Base-by-base conservation (phyloP, 2,797 vertebrate species). In the Meriones psammophilus region DNA sequence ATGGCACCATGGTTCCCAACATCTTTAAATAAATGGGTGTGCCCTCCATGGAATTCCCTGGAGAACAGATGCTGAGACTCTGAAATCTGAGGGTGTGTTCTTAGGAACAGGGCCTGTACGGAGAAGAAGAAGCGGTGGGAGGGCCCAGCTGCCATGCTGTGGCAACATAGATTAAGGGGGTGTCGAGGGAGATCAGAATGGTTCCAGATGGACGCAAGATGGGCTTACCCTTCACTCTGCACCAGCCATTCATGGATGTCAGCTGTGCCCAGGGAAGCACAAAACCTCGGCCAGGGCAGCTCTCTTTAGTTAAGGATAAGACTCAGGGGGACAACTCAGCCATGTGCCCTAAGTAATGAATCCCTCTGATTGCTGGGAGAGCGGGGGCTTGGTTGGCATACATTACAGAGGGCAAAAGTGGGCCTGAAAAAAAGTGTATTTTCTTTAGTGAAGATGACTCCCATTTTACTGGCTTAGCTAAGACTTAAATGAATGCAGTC, bases 401-500 rank as follows among this genome's bases (percentile, higher is more conserved):
- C 26, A 77, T n/a, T 12, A 9, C 13, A 8, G 36, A 81, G 54
- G 7, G 10, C 39, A 74, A 80, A 88, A 60, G 42, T 73, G 66
- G 76, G 81, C 54, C n/a, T 83, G 66, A 64, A 20, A 78, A 85
- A 50, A 42, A 42, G 42, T 6, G 42, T 84, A 12, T 95, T 97
- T 94, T 87, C 91, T 93, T 92, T 78, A 83, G 95, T 95, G 95
- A 83, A 97, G 93, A 92, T 0, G n/a, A 91, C 78, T 88, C 54
- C 92, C 42, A 96, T 94, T 96, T 96, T 95, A 96, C 96, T 96
- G 94, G 93, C 97, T 97, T 97, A 97, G 92, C 94, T 93, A 91
- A 92, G 90, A 76, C 60, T 96, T 96, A 91, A 94, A 85, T 94
- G 96, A 96, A 97, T 91, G 92, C 81, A 94, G 90, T 93, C 79